phyloP scores from a whole-genome alignment of 2,797 vertebrate species.

The Chelon labrosus region DNA sequence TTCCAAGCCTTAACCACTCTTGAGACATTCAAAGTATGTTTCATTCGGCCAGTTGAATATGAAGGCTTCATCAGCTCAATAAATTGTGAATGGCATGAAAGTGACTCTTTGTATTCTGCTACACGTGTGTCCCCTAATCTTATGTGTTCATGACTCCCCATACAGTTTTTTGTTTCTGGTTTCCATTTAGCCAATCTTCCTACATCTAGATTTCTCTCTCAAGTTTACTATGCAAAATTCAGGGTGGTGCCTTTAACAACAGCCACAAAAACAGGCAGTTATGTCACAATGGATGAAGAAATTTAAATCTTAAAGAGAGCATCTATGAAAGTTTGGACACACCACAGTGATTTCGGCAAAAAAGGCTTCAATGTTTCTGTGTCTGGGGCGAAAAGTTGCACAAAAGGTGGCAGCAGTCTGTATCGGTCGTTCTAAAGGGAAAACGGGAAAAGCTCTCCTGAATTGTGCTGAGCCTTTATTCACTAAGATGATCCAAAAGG shows the following conservation, averaged over 20 bases:
- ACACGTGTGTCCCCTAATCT: slow-evolving; percentile 14
- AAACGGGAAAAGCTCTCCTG: no score
- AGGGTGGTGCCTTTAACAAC: neutral
- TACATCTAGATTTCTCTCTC: neutral
- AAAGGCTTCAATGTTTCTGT: no score
- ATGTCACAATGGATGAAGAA: neutral
- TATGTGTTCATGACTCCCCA: slow-evolving; percentile 13
- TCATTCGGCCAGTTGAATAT: slow-evolving; percentile 29
- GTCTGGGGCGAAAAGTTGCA: no score
- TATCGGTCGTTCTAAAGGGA: no score
- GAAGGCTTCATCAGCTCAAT: slow-evolving; percentile 42
- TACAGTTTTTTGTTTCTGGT: neutral
- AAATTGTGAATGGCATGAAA: slow-evolving; percentile 19
- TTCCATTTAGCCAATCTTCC: neutral
- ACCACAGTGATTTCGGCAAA: no score
- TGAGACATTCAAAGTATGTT: slow-evolving; percentile 18
- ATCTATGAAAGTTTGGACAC: neutral
- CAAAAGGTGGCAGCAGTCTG: no score
- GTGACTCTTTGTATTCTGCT: slow-evolving; percentile 20
- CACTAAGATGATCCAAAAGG: no score
- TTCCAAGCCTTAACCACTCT: slow-evolving; percentile 1
- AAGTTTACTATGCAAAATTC: neutral
- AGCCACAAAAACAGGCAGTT: neutral
- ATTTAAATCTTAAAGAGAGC: slow-evolving; percentile 12
- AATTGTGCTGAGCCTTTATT: no score